phyloP scores from a whole-genome alignment of 92 coral and sea anemone genomes.

The Anthopleura xanthogrammica region DNA sequence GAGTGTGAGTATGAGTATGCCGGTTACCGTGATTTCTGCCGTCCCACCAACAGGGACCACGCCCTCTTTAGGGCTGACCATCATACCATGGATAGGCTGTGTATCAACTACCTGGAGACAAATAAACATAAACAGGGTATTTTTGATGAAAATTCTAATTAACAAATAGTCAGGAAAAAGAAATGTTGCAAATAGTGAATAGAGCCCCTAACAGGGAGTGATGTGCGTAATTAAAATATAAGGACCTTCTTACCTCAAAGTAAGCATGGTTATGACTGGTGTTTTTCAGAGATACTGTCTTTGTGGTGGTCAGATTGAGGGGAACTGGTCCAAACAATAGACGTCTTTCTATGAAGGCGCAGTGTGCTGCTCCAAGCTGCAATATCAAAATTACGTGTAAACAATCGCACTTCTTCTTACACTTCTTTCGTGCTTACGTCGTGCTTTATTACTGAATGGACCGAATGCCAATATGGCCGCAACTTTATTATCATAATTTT shows the following conservation, averaged over 20 bases:
- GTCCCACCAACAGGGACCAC: conserved; percentile 93
- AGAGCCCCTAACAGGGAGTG: no score
- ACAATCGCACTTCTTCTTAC: not conserved
- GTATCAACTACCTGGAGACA: conserved; percentile 64
- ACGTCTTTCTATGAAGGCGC: conserved; percentile 95
- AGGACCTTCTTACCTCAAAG: conserved; percentile 15
- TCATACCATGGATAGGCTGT: conserved; percentile 83
- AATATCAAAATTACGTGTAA: not conserved
- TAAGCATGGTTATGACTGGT: conserved; percentile 90
- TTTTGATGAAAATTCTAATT: no score
- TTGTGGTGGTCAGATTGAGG: conserved; percentile 83
- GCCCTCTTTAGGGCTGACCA: conserved; percentile 86
- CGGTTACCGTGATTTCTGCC: conserved; percentile 75
- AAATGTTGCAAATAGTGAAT: no score
- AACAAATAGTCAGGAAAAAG: no score
- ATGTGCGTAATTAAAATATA: no score
- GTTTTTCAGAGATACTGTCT: conserved; percentile 71
- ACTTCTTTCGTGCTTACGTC: no score
- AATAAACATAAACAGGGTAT: not conserved
- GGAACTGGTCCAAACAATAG: conserved; percentile 90
- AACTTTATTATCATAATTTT: no score
- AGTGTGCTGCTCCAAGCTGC: conserved; percentile 85
- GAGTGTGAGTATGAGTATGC: not conserved
- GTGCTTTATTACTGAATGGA: no score
- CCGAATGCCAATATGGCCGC: no score